These are phyloP conservation scores for Papio anubis DNA, from an alignment of 2,113 vertebrate genomes.

Conservation along the genomic window DNA sequence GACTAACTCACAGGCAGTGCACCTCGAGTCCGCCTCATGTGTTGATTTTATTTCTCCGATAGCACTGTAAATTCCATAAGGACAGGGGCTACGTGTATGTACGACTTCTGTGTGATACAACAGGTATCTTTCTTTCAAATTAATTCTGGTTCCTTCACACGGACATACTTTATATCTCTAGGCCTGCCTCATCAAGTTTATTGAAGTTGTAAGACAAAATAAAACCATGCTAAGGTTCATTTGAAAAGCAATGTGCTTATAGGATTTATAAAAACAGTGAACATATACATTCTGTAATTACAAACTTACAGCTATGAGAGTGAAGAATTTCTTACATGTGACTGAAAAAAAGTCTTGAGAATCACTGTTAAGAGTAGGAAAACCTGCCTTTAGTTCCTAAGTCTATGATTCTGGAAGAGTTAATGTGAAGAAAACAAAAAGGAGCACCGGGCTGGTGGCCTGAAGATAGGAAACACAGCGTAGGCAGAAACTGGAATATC, in stretches of 20 bases:
- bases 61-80: background rate
- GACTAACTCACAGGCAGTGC: too few species aligned
- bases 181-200: background rate
- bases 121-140: background rate
- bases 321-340: background rate
- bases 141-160: background rate
- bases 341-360: background rate
- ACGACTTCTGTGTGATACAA: background rate
- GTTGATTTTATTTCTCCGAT: background rate
- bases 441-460: background rate
- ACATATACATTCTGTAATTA: background rate
- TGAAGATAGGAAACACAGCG: background rate
- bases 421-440: slow-evolving; percentile 33
- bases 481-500: background rate
- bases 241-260: background rate
- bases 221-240: background rate
- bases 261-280: background rate
- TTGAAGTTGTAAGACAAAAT: slow-evolving; percentile 28
- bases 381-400: background rate
- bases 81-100: background rate
- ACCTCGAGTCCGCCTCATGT: too few species aligned
- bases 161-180: background rate
- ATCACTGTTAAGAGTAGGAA: background rate
- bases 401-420: background rate
- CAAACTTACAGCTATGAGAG: background rate